Evolutionary conservation across 2,888 invertebrate species (phyloP).

Genomic region (Lasioglossum malachurum): DNA sequence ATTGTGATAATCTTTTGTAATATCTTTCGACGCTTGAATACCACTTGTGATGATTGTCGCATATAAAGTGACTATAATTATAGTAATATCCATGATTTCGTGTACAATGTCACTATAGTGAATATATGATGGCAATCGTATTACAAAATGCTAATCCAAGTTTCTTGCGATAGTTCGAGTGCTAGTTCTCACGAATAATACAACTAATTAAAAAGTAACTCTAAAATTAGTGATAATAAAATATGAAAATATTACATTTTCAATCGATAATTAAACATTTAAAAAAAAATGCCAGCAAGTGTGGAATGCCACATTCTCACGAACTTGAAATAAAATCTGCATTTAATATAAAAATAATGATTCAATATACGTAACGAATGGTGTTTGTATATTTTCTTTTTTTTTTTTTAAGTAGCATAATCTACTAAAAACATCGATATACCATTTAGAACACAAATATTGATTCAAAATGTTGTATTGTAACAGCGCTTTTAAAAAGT

Average conservation of each 20-base stretch:
- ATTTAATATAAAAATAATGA: slow-evolving; percentile 39
- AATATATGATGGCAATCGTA: slow-evolving; percentile 29
- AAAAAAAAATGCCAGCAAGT: slow-evolving; percentile 23
- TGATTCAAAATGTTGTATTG: slow-evolving; percentile 10
- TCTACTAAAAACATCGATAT: slow-evolving; percentile 1
- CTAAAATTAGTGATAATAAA: slow-evolving; percentile 47
- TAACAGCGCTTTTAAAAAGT: slow-evolving; percentile 38
- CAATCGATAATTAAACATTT: slow-evolving; percentile 25
- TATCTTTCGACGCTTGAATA: slow-evolving; percentile 22
- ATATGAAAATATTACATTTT: slow-evolving; percentile 35
- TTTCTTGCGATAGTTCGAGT: slow-evolving; percentile 27
- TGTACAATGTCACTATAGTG: slow-evolving; percentile 18
- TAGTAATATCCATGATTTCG: slow-evolving; percentile 29
- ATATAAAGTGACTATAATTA: slow-evolving; percentile 17
- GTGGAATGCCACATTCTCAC: slow-evolving; percentile 40
- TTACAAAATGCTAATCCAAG: slow-evolving; percentile 30
- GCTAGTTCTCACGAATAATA: slow-evolving; percentile 24
- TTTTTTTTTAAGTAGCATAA: not conserved
- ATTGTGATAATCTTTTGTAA: slow-evolving; percentile 22
- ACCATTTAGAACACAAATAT: not conserved
- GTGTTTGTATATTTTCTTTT: not conserved
- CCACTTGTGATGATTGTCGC: slow-evolving; percentile 35
- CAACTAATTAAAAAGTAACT: slow-evolving; percentile 53
- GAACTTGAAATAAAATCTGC: slow-evolving; percentile 43
- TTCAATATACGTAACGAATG: slow-evolving; percentile 2